These are phyloP conservation scores for Sabatieria punctata DNA, from an alignment of 2,888 invertebrate species.

Conservation along the genomic window DNA sequence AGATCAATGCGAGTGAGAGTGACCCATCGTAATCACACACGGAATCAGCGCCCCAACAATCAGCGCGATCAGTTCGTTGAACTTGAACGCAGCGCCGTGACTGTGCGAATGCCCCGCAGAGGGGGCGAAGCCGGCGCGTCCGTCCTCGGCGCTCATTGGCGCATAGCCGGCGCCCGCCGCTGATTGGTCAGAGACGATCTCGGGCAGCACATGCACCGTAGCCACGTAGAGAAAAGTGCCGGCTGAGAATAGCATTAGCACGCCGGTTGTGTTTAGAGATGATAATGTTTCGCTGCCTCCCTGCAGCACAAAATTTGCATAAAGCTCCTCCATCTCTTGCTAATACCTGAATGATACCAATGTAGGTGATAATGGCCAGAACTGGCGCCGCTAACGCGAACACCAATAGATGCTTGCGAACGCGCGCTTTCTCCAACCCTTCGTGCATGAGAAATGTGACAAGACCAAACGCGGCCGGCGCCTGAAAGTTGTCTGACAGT, in stretches of 20 bases:
- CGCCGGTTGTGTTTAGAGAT: constrained; percentile 76
- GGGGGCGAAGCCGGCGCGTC: too few relatives aligned
- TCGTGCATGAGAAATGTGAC: constrained; percentile 93
- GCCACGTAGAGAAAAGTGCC: constrained; percentile 97
- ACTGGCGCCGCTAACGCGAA: constrained; percentile 85
- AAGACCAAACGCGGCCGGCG: constrained; percentile 95
- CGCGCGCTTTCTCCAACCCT: constrained; percentile 69
- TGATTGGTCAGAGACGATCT: constrained; percentile 45
- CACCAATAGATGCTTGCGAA: constrained; percentile 68
- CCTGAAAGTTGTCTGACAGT: constrained; percentile 39
- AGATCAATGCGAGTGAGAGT: constrained; percentile 53
- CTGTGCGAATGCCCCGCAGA: constrained; percentile 12
- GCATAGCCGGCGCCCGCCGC: constrained; percentile 11
- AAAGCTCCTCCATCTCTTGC: constrained; percentile 8
- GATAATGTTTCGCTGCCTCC: constrained; percentile 76
- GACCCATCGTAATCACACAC: constrained; percentile 70
- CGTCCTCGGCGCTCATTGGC: not conserved
- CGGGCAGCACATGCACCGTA: constrained; percentile 92
- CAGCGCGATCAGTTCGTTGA: constrained; percentile 60
- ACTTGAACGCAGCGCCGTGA: constrained; percentile 44
- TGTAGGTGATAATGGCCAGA: constrained; percentile 72
- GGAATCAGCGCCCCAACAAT: constrained; percentile 74
- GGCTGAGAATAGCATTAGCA: constrained; percentile 95
- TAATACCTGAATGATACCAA: constrained; percentile 64
- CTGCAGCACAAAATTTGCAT: constrained; percentile 43